Base-by-base conservation (phyloP, 1,140 invertebrate genomes). In the Phortica variegata region DNA sequence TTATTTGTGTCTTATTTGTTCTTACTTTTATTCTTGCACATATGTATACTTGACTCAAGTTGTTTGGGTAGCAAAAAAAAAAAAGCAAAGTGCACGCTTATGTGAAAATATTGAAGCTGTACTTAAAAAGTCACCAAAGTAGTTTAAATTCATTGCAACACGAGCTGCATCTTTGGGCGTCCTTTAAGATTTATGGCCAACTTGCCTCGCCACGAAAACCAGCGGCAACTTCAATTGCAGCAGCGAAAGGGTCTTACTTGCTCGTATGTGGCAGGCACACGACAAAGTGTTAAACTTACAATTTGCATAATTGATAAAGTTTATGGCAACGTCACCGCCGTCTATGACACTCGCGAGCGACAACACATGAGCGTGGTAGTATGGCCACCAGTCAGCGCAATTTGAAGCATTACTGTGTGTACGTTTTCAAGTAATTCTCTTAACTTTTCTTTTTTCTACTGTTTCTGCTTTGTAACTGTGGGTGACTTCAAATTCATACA, bases 261-360 rank as follows among this genome's bases (percentile, higher is more conserved):
- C n/a, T 41, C 38, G 49, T 62, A 56, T 60, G 55, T 54, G 53
- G 50, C 62, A 49, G 51, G 48, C 43, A n/a, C n/a, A n/a, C 52
- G 48, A 42, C 49, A 47, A 66, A 59, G 62, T 66, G 62, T 62
- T 66, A 66, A 62, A 68, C 66, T 65, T 62, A 43, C 62, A 49
- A 65, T 65, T 65, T 65, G 52, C 62, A 65, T 66, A 66, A 66
- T 66, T 66, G 59, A 66, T 66, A 66, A 62, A 59, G 52, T 61
- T 52, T 42, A 51, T 42, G 61, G 49, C 38, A 19, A 39, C 33
- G 33, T n/a, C 33, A 34, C 4, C 12, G 33, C 33, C 10, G 4
- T 31, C 12, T 31, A 8, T 31, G 29, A 31, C 7, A 8, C 7
- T 31, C 7, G 29, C 29, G 12, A 31, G 7, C 7, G 29, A 31